Base-by-base conservation (phyloP, 2,888 invertebrate species). In the Sarcophaga subvicina region DNA sequence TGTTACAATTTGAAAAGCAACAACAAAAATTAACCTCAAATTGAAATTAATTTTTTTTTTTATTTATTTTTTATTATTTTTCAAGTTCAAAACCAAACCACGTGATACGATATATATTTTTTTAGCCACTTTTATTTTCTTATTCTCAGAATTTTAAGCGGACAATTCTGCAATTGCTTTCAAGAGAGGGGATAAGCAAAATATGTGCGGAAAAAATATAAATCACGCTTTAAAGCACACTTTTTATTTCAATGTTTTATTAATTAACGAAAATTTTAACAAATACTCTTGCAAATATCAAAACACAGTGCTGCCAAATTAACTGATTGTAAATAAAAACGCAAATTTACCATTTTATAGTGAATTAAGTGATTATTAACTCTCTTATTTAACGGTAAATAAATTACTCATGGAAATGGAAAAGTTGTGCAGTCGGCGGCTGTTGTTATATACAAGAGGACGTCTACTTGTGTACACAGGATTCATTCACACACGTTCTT, bases 81-180 rank as follows among this genome's bases (percentile, higher is more conserved):
- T 71, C 49, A 70, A 69, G 62, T 70, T 79, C 27, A 69, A 49
- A 73, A 73, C 45, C 8, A 49, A 54, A 63, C 78, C 78, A 79
- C 78, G 70, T 71, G 63, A 70, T 79, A 11, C 49, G 17, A 54
- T 54, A 54, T 54, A 14, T 54, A 1, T 49, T 14, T 4, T 54
- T 54, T 14, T 54, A 4, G 8, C 37, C 37, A 62, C 62, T 69
- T 14, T 37, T 76, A 14, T 73, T 22, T 25, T 60, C 60, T 54
- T 17, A n/a, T 59, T 54, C 25, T 80, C 60, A 22, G 20, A n/a
- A 47, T n/a, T 60, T 72, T 67, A 64, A 71, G 47, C 76, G 66
- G 11, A 27, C 25, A 3, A 54, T 54, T 49, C 1, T 25, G 54
- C 69, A 70, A 54, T 17, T 49, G 4, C 17, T 14, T 54, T 4